Percentiles rank a stretch among this genome's conserved stretches.
Evolutionary conservation across 2,797 vertebrate genomes (phyloP).

Genomic region (Myiotriccus ornatus): DNA sequence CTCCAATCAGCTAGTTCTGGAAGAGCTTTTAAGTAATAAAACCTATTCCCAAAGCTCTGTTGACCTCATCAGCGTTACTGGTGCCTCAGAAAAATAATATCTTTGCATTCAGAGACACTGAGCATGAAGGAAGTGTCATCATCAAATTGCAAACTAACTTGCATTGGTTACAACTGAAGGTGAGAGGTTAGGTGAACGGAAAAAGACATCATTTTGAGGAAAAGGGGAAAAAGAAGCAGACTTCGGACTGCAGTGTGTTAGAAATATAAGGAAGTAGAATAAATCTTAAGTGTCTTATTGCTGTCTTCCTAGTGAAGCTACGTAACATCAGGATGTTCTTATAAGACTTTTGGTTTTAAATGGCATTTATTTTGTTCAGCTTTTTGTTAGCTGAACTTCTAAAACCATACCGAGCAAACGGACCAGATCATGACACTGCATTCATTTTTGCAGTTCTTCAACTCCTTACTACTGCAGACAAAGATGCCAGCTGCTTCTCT

Average conservation of each 20-base stretch:
- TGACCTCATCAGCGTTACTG: conserved; percentile 4
- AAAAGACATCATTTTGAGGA: background rate
- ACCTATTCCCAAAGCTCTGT: conserved; percentile 6
- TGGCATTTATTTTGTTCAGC: background rate
- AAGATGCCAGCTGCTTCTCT: background rate
- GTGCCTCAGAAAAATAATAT: background rate
- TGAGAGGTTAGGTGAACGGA: background rate
- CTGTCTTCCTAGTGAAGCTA: background rate
- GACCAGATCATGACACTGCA: background rate
- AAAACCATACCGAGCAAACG: background rate
- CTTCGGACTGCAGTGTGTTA: background rate
- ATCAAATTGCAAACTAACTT: conserved; percentile 21
- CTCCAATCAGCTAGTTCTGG: background rate
- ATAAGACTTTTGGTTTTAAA: background rate
- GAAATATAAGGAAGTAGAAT: background rate
- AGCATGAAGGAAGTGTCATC: background rate
- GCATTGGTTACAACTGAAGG: background rate
- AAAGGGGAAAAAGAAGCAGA: fast-evolving
- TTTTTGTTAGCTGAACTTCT: background rate
- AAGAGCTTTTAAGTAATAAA: conserved; percentile 36
- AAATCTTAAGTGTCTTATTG: background rate
- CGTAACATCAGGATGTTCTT: background rate
- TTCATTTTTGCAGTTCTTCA: background rate
- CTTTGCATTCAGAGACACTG: background rate
- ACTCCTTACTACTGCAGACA: background rate